These are phyloP conservation scores for Triplophysa siluroides DNA, from an alignment of 2,113 vertebrate genomes.

Conservation along the genomic window DNA sequence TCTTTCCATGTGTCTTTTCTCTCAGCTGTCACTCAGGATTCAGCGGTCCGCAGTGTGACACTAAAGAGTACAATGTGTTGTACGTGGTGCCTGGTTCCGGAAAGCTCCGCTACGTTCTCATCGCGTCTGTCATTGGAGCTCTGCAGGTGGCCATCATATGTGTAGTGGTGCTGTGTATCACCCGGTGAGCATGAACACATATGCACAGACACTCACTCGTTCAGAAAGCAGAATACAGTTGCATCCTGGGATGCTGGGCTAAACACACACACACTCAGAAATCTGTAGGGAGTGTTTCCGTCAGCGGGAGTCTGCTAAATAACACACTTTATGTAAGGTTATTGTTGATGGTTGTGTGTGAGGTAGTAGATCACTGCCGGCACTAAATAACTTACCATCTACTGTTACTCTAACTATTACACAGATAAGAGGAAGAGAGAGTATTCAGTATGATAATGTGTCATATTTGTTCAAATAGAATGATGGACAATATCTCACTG, in stretches of 20 bases:
- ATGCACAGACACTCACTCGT: not conserved
- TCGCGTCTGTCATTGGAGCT: constrained; percentile 97
- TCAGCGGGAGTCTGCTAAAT: constrained; percentile 32
- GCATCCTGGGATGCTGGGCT: constrained; percentile 27
- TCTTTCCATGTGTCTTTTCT: constrained; percentile 2
- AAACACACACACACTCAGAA: constrained; percentile 25
- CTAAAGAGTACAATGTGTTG: constrained; percentile 97
- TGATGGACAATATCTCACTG: not conserved
- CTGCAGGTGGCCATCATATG: constrained; percentile 99
- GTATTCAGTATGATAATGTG: not conserved
- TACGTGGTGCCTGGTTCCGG: constrained; percentile 97
- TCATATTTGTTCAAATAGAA: not conserved
- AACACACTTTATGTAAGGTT: constrained; percentile 46
- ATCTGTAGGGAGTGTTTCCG: constrained; percentile 18
- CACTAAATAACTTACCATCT: not conserved
- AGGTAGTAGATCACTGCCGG: constrained; percentile 34
- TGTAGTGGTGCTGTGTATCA: constrained; percentile 98
- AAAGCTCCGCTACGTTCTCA: constrained; percentile 96
- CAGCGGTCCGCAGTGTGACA: constrained; percentile 96
- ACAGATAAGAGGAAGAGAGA: not conserved
- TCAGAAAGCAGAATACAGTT: constrained; percentile 9
- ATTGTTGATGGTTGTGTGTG: constrained; percentile 19
- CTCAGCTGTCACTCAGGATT: constrained; percentile 95
- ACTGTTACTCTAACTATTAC: not conserved
- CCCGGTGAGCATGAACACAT: constrained; percentile 80